Base-by-base conservation (phyloP, 2,888 invertebrate species). In the Polyploca ridens region DNA sequence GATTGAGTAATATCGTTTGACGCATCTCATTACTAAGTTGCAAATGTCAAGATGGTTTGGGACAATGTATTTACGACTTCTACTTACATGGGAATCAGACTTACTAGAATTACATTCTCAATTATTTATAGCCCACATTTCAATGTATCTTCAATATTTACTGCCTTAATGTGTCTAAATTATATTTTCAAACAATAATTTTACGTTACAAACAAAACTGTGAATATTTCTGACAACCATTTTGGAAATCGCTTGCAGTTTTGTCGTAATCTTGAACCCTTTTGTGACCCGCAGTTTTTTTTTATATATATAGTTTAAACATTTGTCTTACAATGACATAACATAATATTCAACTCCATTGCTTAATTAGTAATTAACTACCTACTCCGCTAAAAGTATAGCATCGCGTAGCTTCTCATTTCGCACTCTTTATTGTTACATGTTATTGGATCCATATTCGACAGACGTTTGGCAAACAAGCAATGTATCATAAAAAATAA, bases 401-500 rank as follows among this genome's bases (percentile, higher is more conserved):
- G 41, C 61, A 11, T 60, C 2, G 38, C 27, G 19, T 41, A 61
- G 41, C 61, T 11, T 61, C 16, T 16, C 19, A 61, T 61, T 44
- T 44, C 61, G 44, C 61, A 41, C 11, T 19, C 41, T 41, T 13
- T 44, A 61, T 60, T 27, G 60, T n/a, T 11, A 10, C 60, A 33
- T 59, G 58, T 60, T 60, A 60, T 41, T 61, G 44, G 27, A 7
- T 41, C 41, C 38, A 38, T 27, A 44, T 61, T 61, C 61, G 61
- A 41, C 41, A 27, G 41, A 19, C 61, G 27, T 44, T 44, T 33
- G 16, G 61, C 61, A 5, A 19, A 61, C 44, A 13, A 41, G 41
- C 60, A 27, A 61, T 61, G 60, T 61, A 61, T 61, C 60, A 27
- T 61, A 44, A 61, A 61, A 61, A 61, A 19, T 41, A 19, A 61